Base-by-base conservation (phyloP, 1,140 invertebrate species). In the Heliconius himera region DNA sequence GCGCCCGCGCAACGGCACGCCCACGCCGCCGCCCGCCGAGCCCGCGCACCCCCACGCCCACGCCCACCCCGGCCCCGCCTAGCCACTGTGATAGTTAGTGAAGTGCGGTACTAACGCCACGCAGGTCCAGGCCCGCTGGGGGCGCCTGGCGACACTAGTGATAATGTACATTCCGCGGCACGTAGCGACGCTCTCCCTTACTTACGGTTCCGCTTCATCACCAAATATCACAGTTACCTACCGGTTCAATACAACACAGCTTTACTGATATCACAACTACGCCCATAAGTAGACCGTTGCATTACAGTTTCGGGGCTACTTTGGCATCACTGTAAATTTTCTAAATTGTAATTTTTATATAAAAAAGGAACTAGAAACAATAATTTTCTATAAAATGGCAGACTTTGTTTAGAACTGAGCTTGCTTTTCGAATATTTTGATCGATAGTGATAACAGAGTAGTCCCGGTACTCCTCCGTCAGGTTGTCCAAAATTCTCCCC, bases 181-280 rank as follows among this genome's bases (percentile, higher is more conserved):
- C 74, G 60, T 74, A 80, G 74, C 81, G 77, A 72, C 74, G 66
- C 70, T 83, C 84, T 78, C 85, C 83, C 85, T 82, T 87, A 83
- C 87, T 88, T 87, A 88, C 89, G 82, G 85, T 88, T 84, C 83
- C 77, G 87, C 88, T 90, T 89, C 87, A 86, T 92, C 91, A 93
- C 92, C 91, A 94, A 92, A 93, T 92, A 92, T 92, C 91, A 93
- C 92, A 94, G 92, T 94, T 94, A 94, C 92, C 92, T 92, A 90
- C 91, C 90, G 88, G 90, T 90, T 92, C 89, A 86, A 91, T 92
- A 89, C 88, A 86, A 88, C 91, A 94, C 93, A 91, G 93, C 92
- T 94, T 94, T 93, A 94, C 89, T 87, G 84, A 89, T 91, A 93
- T 94, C 91, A 93, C 91, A 94, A 91, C 89, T 87, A 88, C 84